Evolutionary conservation across 2,113 vertebrate species (phyloP).

Genomic region (Neopipo cinnamomea): DNA sequence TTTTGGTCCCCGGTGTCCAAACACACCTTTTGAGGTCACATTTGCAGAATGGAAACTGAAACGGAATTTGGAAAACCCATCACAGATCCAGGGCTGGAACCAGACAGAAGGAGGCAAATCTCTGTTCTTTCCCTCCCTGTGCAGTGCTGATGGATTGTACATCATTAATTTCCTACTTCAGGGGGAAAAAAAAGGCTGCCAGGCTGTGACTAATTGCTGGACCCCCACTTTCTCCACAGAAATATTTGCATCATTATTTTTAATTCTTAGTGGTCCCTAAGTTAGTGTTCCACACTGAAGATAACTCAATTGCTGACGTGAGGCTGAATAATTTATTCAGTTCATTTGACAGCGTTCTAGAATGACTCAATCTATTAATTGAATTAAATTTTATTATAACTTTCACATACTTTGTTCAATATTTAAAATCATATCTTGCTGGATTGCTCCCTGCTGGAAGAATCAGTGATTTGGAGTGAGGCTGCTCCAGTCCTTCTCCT

Average conservation of each 20-base stretch:
- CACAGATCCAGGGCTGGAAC: neutral
- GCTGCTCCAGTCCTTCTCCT: neutral
- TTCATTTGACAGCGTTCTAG: neutral
- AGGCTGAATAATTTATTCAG: constrained; percentile 19
- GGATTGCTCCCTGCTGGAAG: neutral
- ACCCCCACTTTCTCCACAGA: neutral
- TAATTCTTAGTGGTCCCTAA: neutral
- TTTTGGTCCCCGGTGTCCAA: neutral
- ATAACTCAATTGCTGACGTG: neutral
- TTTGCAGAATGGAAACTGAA: neutral
- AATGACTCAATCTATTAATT: constrained; percentile 46
- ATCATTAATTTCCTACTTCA: neutral
- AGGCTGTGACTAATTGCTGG: neutral
- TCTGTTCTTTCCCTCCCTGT: neutral
- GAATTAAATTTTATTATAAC: constrained; percentile 17
- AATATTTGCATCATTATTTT: neutral
- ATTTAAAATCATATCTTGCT: constrained; percentile 38
- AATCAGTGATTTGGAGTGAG: neutral
- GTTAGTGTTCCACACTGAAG: neutral
- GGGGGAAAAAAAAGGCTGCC: neutral
- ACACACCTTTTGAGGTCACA: neutral
- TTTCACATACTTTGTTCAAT: constrained; percentile 35
- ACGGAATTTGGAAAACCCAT: neutral
- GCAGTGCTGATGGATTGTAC: neutral
- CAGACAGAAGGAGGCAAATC: neutral